Evolutionary conservation across 2,113 vertebrate genomes (phyloP).

Genomic region (Pleuronectes platessa): DNA sequence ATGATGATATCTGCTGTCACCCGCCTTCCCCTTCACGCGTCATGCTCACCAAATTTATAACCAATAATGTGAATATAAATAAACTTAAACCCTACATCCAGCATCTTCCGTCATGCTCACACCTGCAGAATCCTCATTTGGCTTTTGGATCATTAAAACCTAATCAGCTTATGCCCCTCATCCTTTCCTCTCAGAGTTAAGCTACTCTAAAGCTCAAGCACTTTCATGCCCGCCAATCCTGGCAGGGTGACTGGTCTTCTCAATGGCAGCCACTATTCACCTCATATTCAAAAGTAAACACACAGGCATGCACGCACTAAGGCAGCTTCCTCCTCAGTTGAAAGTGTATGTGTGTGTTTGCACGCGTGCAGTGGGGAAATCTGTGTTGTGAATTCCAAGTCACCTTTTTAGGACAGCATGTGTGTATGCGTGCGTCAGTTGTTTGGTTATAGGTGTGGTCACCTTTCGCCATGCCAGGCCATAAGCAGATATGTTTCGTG

Average conservation of each 20-base stretch:
- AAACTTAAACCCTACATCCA: no score
- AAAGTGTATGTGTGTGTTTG: slow-evolving; percentile 15
- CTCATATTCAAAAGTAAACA: slow-evolving; percentile 84
- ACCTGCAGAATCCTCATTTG: slow-evolving; percentile 27
- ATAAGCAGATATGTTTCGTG: neutral
- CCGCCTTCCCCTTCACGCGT: no score
- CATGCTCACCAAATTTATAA: no score
- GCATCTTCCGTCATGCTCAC: neutral
- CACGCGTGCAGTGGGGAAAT: slow-evolving; percentile 12
- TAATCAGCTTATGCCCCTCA: slow-evolving; percentile 24
- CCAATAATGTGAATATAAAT: no score
- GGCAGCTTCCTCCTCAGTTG: slow-evolving; percentile 67
- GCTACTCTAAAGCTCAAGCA: slow-evolving; percentile 32
- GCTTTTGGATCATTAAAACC: slow-evolving; percentile 6
- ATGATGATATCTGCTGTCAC: no score
- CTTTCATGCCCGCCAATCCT: slow-evolving; percentile 30
- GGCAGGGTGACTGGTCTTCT: slow-evolving; percentile 57
- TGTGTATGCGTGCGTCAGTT: slow-evolving; percentile 9
- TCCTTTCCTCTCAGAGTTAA: slow-evolving; percentile 28
- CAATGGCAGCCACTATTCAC: slow-evolving; percentile 78
- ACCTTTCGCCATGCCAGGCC: slow-evolving; percentile 15
- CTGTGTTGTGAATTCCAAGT: slow-evolving; percentile 38
- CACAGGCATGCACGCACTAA: slow-evolving; percentile 53
- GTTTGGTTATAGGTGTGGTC: slow-evolving; percentile 52
- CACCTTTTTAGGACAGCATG: slow-evolving; percentile 46